These are phyloP conservation scores for Halcyon malimbica DNA, from an alignment of 2,113 vertebrate genomes.

Conservation along the genomic window DNA sequence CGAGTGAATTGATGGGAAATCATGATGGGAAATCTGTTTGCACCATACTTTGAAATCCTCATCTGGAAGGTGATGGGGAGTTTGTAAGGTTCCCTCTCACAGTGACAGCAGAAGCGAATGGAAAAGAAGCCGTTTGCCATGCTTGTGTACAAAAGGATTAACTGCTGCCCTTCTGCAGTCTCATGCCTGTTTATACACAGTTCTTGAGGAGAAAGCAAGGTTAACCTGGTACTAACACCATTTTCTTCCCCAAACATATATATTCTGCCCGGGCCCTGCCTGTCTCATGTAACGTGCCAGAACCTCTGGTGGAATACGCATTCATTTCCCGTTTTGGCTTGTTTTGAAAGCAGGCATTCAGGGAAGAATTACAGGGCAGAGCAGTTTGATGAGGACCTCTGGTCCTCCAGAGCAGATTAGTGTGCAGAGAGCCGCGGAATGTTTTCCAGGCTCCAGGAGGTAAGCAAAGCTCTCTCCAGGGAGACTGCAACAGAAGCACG, in stretches of 20 bases:
- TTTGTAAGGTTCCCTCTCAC: background rate
- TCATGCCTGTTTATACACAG: background rate
- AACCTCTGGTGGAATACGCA: background rate
- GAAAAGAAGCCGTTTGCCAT: background rate
- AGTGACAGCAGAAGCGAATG: background rate
- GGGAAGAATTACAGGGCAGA: conserved; percentile 31
- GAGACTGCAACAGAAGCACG: background rate
- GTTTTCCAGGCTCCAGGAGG: conserved; percentile 23
- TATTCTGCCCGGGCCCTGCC: conserved; percentile 6
- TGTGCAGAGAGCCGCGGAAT: conserved; percentile 3
- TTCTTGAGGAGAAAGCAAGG: background rate
- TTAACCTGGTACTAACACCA: background rate
- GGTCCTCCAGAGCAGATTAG: background rate
- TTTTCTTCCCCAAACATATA: background rate
- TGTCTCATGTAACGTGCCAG: background rate
- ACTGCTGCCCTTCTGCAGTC: background rate
- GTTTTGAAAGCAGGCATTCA: conserved; percentile 66
- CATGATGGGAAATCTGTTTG: background rate
- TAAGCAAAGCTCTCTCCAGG: background rate
- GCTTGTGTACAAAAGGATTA: background rate
- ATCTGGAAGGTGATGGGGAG: background rate
- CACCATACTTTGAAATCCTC: background rate
- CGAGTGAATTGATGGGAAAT: background rate
- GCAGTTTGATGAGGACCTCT: conserved; percentile 15
- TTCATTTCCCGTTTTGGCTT: conserved; percentile 36